Evolutionary conservation across 1,140 invertebrate species (phyloP), one percentile per base, ranked within the genome.

Genomic region (Lepidurus packardi): DNA sequence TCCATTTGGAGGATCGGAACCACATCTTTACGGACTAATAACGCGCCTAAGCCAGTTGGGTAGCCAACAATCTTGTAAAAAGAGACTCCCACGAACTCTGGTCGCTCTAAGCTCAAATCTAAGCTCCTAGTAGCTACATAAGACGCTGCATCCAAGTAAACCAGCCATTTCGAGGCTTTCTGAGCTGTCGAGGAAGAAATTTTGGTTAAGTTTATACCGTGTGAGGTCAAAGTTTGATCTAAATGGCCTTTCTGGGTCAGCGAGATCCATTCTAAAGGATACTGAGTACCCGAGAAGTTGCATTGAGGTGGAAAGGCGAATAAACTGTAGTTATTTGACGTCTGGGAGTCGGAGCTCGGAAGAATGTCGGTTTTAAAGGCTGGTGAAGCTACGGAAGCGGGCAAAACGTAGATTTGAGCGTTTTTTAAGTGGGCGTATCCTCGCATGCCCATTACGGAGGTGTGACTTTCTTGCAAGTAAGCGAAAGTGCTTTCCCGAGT

Each of bases 31-130:
- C 88, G 90, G 0, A 98, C 91, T 74, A 98, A 82, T 4, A 98
- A 84, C 47, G 94, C 95, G 43, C 96, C 97, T 81, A 93, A 84
- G n/a, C 93, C 97, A 78, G 96, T 98, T 7, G 97, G 97, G 86
- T 92, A 98, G 5, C 97, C 97, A 88, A 99, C 98, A 82, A 99
- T 94, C 89, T 99, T 99, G 86, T 98, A 98, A 87, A 98, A 98
- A 1, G 97, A 98, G 7, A 98, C 47, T 75, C 90, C 90, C 0
- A 98, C 89, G 88, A 98, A 98, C 85, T 98, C 95, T 24, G 95
- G 93, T 80, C 92, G 89, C 73, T 86, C 87, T 13, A 82, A 78
- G 0, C 88, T 87, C 73, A 98, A 86, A 87, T 98, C 90, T 74
- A 98, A 85, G 24, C 86, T 85, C 85, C 89, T 94, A 43, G 93